These are phyloP conservation scores for Uromys caudimaculatus DNA, from an alignment of 2,797 vertebrate genomes.

Conservation along the genomic window DNA sequence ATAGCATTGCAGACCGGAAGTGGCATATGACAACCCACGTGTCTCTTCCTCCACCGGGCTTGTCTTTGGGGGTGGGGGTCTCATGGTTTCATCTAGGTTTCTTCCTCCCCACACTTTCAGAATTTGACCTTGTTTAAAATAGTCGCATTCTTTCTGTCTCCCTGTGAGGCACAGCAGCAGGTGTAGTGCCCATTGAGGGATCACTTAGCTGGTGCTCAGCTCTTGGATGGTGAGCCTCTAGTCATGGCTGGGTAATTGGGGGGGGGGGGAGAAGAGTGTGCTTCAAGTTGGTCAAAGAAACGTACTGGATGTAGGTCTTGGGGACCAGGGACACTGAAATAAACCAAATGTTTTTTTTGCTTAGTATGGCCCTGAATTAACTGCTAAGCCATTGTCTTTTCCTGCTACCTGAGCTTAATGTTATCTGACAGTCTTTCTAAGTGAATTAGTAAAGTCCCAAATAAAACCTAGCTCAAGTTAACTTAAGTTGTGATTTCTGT, in stretches of 20 bases:
- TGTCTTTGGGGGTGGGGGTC: not conserved
- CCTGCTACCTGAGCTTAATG: not conserved
- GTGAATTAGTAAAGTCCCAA: constrained; percentile 17
- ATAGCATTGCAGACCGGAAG: not conserved
- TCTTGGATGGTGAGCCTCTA: not conserved
- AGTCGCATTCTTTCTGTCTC: not conserved
- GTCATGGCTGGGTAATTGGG: not conserved
- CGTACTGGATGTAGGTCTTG: not conserved
- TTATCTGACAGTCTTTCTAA: constrained; percentile 33
- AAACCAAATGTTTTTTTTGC: not conserved
- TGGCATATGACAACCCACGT: not conserved
- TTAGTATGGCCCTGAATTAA: not conserved
- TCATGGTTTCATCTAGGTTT: not conserved
- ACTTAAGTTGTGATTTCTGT: not conserved
- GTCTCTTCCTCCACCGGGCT: not conserved
- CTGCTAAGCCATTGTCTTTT: not conserved
- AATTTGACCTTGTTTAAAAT: not conserved
- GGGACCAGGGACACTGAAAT: not conserved
- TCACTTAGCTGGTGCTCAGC: not conserved
- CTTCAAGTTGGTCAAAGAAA: not conserved
- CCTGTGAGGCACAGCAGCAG: not conserved
- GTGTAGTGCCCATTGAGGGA: not conserved
- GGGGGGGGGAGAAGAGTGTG: too few species aligned
- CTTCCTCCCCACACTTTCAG: not conserved
- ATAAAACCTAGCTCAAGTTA: not conserved